Percentiles rank a stretch among this genome's conserved stretches.
Evolutionary conservation across 2,797 vertebrate species (phyloP).

Genomic region (Sternotherus odoratus): DNA sequence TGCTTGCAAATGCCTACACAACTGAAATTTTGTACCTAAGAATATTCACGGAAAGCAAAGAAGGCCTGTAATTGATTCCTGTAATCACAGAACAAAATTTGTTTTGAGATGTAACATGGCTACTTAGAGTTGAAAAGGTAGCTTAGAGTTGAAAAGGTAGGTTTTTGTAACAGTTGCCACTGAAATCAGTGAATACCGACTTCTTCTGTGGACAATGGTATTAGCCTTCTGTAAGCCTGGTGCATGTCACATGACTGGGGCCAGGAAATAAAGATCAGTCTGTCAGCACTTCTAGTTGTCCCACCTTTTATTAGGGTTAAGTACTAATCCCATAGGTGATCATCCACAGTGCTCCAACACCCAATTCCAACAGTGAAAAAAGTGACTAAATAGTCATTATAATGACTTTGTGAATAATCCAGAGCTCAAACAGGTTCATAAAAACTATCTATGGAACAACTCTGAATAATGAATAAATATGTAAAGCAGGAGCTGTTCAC

Average conservation of each 20-base stretch:
- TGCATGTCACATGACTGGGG: background rate
- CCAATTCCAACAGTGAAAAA: constrained; percentile 58
- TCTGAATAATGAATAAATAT: background rate
- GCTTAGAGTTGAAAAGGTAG: background rate
- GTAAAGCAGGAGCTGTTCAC: constrained; percentile 15
- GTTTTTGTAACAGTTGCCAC: background rate
- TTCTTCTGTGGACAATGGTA: background rate
- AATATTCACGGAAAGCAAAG: constrained; percentile 32
- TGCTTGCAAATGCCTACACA: background rate
- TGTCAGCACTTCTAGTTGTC: background rate
- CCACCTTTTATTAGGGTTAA: background rate
- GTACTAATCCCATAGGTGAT: background rate
- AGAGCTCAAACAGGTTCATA: constrained; percentile 1
- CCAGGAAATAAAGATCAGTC: background rate
- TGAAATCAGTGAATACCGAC: background rate
- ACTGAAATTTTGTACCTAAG: background rate
- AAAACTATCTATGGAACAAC: background rate
- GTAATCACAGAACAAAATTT: background rate
- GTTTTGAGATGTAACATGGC: background rate
- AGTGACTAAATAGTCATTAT: background rate
- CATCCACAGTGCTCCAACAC: background rate
- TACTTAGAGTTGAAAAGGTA: background rate
- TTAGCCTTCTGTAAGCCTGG: background rate
- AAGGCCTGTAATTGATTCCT: constrained; percentile 25
- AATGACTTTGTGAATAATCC: constrained; percentile 44